Conservation (phyloP, 2,113 vertebrate genomes). For the Menidia beryllina region DNA sequence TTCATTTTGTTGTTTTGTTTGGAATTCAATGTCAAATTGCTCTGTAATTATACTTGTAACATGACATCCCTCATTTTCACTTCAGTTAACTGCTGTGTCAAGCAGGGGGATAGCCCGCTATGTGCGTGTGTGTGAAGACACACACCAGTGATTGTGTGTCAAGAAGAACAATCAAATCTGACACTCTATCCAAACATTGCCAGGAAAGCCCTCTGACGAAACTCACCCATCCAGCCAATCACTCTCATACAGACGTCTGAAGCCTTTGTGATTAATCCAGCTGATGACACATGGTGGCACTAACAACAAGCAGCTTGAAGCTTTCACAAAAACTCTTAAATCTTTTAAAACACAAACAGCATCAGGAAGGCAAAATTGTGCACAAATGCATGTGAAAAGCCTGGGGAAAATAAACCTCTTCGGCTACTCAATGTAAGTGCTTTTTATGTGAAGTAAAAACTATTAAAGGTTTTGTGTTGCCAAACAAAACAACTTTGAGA, state of each 20-base stretch:
- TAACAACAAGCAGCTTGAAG: neutral
- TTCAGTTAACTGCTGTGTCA: constrained; percentile 15
- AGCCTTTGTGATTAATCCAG: constrained; percentile 40
- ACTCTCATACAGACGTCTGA: constrained; percentile 25
- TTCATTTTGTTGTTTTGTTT: neutral
- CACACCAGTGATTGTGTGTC: constrained; percentile 14
- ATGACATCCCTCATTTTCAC: constrained; percentile 12
- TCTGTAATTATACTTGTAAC: neutral
- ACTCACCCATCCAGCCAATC: constrained; percentile 29
- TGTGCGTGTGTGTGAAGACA: neutral
- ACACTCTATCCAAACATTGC: constrained; percentile 57
- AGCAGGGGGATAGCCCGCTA: constrained; percentile 16
- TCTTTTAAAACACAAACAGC: neutral
- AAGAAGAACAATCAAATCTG: constrained; percentile 52
- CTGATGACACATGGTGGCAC: constrained; percentile 45
- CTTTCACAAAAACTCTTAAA: neutral
- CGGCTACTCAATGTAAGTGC: neutral
- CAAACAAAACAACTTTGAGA: neutral
- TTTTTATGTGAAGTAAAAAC: rapidly evolving
- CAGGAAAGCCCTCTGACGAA: constrained; percentile 52
- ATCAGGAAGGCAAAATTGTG: neutral
- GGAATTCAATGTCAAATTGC: neutral
- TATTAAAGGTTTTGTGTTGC: neutral
- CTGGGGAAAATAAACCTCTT: neutral
- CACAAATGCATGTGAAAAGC: neutral